These are phyloP conservation scores for Drosophila baimaii DNA, from an alignment of 1,140 invertebrate species.

Conservation along the genomic window DNA sequence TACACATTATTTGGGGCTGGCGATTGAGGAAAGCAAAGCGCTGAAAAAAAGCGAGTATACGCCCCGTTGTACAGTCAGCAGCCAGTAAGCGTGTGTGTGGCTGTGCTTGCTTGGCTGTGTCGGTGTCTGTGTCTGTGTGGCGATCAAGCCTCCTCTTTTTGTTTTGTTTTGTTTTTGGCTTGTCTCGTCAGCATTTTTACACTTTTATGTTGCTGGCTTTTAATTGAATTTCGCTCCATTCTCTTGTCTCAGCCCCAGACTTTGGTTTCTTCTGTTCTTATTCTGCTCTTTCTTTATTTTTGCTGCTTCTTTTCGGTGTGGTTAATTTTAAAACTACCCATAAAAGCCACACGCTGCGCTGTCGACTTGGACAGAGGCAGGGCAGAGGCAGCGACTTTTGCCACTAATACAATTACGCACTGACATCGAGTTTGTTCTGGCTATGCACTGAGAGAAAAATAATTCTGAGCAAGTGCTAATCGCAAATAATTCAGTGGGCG, in stretches of 20 bases:
- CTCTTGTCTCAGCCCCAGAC: conserved; percentile 46
- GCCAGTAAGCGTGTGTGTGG: conserved; percentile 25
- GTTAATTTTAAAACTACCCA: conserved; percentile 82
- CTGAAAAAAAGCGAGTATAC: conserved; percentile 76
- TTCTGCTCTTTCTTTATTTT: conserved; percentile 41
- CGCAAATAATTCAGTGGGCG: fast-evolving
- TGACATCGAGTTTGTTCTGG: conserved; percentile 51
- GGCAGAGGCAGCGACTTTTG: conserved; percentile 47
- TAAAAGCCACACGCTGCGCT: conserved; percentile 70
- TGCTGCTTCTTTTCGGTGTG: conserved; percentile 55
- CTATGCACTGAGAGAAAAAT: conserved; percentile 11
- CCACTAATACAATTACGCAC: conserved; percentile 55
- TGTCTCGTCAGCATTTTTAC: conserved; percentile 71
- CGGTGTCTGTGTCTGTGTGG: conserved; percentile 11
- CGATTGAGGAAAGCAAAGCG: conserved; percentile 67
- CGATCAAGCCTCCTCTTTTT: conserved; percentile 53
- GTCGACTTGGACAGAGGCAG: conserved; percentile 3
- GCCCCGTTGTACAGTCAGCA: conserved; percentile 75
- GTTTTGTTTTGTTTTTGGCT: conserved; percentile 36
- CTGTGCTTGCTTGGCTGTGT: not conserved
- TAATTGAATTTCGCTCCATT: conserved; percentile 74
- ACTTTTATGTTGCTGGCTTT: conserved; percentile 76
- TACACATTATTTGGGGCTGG: conserved; percentile 65
- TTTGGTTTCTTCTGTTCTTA: conserved; percentile 59
- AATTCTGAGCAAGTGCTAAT: not conserved